These are phyloP conservation scores for Parochlus steinenii DNA, from an alignment of 2,888 invertebrate genomes.

Conservation along the genomic window DNA sequence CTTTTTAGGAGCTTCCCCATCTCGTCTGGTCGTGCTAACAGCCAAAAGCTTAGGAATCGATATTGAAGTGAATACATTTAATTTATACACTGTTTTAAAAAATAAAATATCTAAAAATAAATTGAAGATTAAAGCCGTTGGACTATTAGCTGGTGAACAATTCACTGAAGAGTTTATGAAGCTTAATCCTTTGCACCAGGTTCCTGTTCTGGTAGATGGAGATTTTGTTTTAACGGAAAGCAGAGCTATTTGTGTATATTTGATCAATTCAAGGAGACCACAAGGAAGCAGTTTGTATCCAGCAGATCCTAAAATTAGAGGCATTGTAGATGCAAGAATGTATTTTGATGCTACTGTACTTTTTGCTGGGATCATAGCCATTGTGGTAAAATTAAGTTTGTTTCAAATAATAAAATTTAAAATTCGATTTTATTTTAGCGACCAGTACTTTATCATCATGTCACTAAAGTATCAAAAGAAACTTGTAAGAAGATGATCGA, in stretches of 20 bases:
- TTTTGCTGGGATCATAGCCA: not conserved
- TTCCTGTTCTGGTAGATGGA: slow-evolving; percentile 8
- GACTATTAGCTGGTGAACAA: too few species aligned
- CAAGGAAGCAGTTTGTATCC: not conserved
- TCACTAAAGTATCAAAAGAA: slow-evolving; percentile 35
- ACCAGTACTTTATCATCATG: slow-evolving; percentile 40
- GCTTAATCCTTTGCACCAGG: slow-evolving; percentile 5
- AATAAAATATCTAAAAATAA: too few species aligned
- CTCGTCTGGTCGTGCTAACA: too few species aligned
- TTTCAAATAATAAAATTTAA: too few species aligned
- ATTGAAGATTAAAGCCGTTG: too few species aligned
- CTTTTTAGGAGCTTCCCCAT: too few species aligned
- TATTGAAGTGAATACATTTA: too few species aligned
- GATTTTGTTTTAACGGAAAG: slow-evolving; percentile 4
- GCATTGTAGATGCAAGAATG: not conserved
- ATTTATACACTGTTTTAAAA: too few species aligned
- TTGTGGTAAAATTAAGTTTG: not conserved
- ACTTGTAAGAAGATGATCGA: slow-evolving; percentile 37
- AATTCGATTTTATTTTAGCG: too few species aligned
- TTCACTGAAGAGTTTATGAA: slow-evolving; percentile 1
- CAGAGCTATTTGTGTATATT: slow-evolving; percentile 4
- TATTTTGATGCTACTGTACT: slow-evolving; percentile 1
- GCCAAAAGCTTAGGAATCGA: too few species aligned
- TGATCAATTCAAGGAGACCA: not conserved
- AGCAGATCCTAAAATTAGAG: not conserved